Evolutionary conservation across 2,113 vertebrate species (phyloP).

Genomic region (Dendrocopos noguchii): DNA sequence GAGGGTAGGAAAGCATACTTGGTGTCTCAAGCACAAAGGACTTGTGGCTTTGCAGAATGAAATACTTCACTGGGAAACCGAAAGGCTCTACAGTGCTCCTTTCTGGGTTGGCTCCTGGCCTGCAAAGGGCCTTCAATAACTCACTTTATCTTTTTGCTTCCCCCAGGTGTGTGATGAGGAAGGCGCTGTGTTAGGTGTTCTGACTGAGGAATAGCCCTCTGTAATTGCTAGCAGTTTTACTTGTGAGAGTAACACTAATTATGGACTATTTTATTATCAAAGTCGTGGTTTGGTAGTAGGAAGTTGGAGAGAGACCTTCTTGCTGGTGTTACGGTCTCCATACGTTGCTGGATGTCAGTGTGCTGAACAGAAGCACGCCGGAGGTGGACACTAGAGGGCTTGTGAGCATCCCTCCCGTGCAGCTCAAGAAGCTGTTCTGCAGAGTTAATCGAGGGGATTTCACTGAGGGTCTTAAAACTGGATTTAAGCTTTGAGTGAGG

Average conservation of each 20-base stretch:
- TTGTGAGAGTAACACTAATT: not conserved
- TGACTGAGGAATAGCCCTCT: not conserved
- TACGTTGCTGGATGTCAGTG: fast-evolving
- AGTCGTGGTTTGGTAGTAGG: not conserved
- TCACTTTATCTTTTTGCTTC: not conserved
- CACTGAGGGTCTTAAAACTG: not conserved
- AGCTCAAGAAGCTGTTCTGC: not conserved
- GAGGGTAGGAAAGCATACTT: not conserved
- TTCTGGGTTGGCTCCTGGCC: not conserved
- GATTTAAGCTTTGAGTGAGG: not conserved
- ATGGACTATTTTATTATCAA: not conserved
- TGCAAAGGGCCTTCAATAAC: not conserved
- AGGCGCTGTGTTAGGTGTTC: not conserved
- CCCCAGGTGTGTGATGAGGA: not conserved
- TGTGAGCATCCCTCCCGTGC: not conserved
- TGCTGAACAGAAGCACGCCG: not conserved
- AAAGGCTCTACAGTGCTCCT: not conserved
- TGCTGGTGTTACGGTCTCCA: not conserved
- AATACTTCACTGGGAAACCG: not conserved
- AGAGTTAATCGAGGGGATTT: not conserved
- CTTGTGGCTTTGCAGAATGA: not conserved
- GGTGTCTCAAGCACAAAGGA: not conserved
- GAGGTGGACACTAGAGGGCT: slow-evolving; percentile 62
- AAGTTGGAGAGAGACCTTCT: not conserved
- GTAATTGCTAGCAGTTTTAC: not conserved